Base-by-base conservation (phyloP, 2,888 invertebrate genomes). In the Fragum sueziense region DNA sequence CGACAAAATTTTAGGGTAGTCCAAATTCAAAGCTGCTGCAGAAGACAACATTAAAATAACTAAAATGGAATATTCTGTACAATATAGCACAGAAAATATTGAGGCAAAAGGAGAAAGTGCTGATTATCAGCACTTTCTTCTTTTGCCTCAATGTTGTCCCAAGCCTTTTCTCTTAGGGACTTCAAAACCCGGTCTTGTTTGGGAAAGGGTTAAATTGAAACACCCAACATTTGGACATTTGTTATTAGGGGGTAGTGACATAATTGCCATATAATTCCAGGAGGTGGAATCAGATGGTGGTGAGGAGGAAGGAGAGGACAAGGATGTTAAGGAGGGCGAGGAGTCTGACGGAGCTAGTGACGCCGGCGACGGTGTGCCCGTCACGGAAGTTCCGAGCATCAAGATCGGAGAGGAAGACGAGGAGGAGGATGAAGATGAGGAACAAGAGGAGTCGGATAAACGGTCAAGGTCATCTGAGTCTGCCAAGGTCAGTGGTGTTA, bases 371-470 rank as follows among this genome's bases (percentile, higher is more conserved):
- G 75, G 34, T 2, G 84, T 77, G 3, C 83, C 81, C 76, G 76
- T n/a, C 72, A 79, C 52, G 57, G 78, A 54, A 52, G 78, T 84
- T 33, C 80, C 84, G 0, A 84, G 84, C 71, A 82, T 80, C 14
- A 74, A 78, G 59, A 80, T 80, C 62, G 77, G 80, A 22, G 62
- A 74, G 34, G 79, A 54, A 11, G 80, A 78, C 11, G 81, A 84
- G 29, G 87, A 84, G 2, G 86, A 85, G 25, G 86, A 84, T n/a
- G 84, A 84, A 29, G 86, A 82, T 4, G 83, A 85, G 14, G 85
- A 82, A n/a, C 79, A 78, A 1, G 83, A 84, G 57, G 85, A 79
- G 22, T 27, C 73, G 37, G 62, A 52, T 37, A 51, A 73, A 29
- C 51, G 59, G 79, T 79, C 59, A 78, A 74, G 41, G 69, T 78